Conservation (phyloP, 2,797 vertebrate species). For the Furcifer pardalis region DNA sequence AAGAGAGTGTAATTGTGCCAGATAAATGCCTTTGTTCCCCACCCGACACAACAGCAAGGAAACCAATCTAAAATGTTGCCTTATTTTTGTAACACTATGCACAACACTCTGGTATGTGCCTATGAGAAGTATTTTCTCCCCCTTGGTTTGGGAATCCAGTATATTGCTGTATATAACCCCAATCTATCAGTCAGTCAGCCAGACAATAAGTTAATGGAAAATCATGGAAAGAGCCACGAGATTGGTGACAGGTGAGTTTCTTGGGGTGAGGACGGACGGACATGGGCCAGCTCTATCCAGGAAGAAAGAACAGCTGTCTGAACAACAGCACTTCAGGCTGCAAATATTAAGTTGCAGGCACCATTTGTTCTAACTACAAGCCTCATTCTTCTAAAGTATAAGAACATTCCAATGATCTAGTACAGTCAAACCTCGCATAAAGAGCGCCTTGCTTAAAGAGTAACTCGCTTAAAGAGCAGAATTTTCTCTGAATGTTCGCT, state of each 20-base stretch:
- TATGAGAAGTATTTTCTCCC: background rate
- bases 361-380: background rate
- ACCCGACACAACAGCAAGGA: background rate
- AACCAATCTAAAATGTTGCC: background rate
- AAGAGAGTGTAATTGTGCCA: slow-evolving; percentile 28
- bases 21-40: slow-evolving; percentile 7
- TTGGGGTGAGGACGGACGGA: background rate
- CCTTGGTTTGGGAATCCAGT: background rate
- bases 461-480: no score
- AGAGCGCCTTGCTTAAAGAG: no score
- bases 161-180: background rate
- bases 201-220: background rate
- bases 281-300: background rate
- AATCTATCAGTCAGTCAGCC: background rate
- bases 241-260: background rate
- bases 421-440: no score
- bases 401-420: background rate
- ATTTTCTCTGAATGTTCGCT: no score
- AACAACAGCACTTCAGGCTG: background rate
- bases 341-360: background rate
- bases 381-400: background rate
- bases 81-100: rapidly evolving
- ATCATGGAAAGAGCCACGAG: background rate
- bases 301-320: background rate
- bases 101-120: rapidly evolving